Percentiles rank a stretch among this genome's conserved stretches.
Conservation (phyloP, 2,888 invertebrate species). For the Xylota sylvarum region DNA sequence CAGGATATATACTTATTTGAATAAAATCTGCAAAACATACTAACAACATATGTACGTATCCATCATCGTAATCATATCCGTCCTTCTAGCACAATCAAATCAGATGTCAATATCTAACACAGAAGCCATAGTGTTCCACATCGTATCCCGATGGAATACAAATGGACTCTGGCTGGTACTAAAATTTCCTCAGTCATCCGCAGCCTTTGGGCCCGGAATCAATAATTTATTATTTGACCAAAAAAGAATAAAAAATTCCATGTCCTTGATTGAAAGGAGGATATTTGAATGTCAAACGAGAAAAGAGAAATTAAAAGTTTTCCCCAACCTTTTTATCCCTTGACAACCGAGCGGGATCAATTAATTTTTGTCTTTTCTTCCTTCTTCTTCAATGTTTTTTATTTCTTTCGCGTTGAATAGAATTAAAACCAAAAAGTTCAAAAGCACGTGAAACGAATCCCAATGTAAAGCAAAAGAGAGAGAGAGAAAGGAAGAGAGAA, state of each 20-base stretch:
- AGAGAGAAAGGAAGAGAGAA: background rate
- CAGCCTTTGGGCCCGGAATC: constrained; percentile 41
- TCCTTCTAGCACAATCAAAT: constrained; percentile 66
- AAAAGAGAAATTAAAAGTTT: constrained; percentile 35
- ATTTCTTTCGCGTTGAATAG: constrained; percentile 9
- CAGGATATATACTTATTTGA: constrained; percentile 63
- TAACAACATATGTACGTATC: constrained; percentile 53
- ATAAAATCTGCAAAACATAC: constrained; percentile 56
- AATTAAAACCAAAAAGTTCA: constrained; percentile 27
- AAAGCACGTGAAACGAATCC: constrained; percentile 49
- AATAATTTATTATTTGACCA: constrained; percentile 57
- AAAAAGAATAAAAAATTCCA: background rate
- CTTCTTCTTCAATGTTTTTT: background rate
- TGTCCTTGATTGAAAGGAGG: constrained; percentile 15
- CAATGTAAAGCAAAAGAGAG: constrained; percentile 6
- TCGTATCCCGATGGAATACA: constrained; percentile 60
- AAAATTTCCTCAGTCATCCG: constrained; percentile 31
- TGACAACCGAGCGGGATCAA: constrained; percentile 29
- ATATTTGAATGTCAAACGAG: constrained; percentile 41
- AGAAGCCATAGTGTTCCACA: constrained; percentile 21
- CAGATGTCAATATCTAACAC: constrained; percentile 62
- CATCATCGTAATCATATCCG: constrained; percentile 50
- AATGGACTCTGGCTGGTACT: constrained; percentile 45
- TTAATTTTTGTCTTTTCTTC: constrained; percentile 33
- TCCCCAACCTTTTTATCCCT: constrained; percentile 5